phyloP scores from a whole-genome alignment of 2,113 vertebrate species.

The Corapipo altera region DNA sequence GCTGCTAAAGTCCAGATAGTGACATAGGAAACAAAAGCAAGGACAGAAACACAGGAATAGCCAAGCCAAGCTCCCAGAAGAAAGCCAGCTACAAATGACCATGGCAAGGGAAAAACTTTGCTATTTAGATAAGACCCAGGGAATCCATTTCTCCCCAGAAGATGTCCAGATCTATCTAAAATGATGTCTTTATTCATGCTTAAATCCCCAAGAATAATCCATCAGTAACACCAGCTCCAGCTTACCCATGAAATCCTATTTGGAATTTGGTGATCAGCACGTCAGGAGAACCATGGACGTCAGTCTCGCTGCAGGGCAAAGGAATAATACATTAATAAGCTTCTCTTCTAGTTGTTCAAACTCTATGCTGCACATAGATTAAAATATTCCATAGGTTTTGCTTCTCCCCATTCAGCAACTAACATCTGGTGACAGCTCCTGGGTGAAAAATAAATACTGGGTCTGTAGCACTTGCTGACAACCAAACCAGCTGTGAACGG shows the following conservation, averaged over 20 bases:
- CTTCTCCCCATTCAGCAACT: background rate
- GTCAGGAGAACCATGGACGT: background rate
- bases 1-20: background rate
- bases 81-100: background rate
- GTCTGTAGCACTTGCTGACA: background rate
- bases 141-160: background rate
- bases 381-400: background rate
- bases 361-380: background rate
- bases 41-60: background rate
- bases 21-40: background rate
- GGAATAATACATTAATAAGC: background rate
- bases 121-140: background rate
- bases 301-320: background rate
- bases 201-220: constrained; percentile 51
- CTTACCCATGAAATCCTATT: constrained; percentile 42
- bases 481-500: background rate
- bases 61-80: background rate
- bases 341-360: background rate
- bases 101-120: background rate
- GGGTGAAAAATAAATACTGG: background rate
- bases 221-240: constrained; percentile 17
- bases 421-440: background rate
- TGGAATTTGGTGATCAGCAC: constrained; percentile 16
- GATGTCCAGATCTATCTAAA: background rate
- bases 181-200: constrained; percentile 7